Percentiles rank a stretch among this genome's conserved stretches.
phyloP scores from a whole-genome alignment of 2,113 vertebrate species.

The Anas platyrhynchos region DNA sequence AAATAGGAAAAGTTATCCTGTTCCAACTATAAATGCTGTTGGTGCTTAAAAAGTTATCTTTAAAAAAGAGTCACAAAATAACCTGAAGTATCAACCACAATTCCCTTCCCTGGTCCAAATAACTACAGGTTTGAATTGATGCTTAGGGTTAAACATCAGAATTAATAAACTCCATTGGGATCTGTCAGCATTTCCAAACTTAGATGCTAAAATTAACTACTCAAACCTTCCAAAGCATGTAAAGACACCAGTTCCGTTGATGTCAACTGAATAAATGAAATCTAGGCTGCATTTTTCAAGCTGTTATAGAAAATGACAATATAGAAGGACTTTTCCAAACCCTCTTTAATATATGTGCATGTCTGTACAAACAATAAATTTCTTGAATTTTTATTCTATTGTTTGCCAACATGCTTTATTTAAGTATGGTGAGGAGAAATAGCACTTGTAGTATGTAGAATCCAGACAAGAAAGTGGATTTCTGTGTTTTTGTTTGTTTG shows the following conservation, averaged over 20 bases:
- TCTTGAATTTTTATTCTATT: background rate
- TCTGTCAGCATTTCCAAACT: constrained; percentile 54
- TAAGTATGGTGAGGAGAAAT: background rate
- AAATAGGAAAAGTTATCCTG: background rate
- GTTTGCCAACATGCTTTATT: background rate
- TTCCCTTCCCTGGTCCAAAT: background rate
- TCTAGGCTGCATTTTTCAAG: background rate
- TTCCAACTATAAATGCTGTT: background rate
- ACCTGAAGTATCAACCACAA: background rate
- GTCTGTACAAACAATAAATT: background rate
- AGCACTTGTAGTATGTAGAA: background rate
- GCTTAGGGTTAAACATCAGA: constrained; percentile 60
- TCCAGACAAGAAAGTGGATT: background rate
- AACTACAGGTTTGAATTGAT: constrained; percentile 35
- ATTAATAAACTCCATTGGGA: constrained; percentile 64
- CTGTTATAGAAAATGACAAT: background rate
- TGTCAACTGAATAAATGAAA: constrained; percentile 14
- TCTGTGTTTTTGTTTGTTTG: background rate
- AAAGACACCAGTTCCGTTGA: constrained; percentile 13
- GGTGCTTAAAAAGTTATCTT: background rate
- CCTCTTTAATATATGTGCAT: background rate
- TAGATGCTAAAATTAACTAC: constrained; percentile 50
- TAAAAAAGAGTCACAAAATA: background rate
- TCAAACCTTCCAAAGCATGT: constrained; percentile 9
- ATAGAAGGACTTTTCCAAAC: background rate